Conservation (phyloP, 1,140 invertebrate genomes). For the Aphaenogaster floridana region DNA sequence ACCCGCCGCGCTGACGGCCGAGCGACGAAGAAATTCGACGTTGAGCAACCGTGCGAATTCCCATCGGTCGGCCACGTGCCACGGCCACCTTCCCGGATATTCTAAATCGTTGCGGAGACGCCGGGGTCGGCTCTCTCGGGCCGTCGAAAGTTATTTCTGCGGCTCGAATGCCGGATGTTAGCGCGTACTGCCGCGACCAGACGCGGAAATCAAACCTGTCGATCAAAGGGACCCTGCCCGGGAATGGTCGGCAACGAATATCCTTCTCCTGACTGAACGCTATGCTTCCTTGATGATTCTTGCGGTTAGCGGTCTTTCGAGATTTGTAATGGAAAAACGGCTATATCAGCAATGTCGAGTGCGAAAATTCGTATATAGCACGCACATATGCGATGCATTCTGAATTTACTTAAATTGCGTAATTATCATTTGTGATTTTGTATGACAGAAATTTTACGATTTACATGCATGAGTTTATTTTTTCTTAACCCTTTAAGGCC, state of each 20-base stretch:
- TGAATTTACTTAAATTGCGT: not conserved
- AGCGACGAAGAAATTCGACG: constrained; percentile 19
- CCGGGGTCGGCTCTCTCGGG: not conserved
- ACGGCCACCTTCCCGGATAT: constrained; percentile 45
- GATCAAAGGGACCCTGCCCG: constrained; percentile 22
- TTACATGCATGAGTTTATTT: not conserved
- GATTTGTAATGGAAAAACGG: not conserved
- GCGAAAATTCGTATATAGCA: not conserved
- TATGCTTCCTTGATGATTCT: constrained; percentile 10
- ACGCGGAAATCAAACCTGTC: constrained; percentile 61
- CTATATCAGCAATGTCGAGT: not conserved
- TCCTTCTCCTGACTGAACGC: constrained; percentile 3
- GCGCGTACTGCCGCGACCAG: constrained; percentile 26
- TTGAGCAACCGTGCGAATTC: constrained; percentile 38
- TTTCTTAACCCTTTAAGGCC: not conserved
- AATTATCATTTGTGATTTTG: not conserved
- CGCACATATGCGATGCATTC: not conserved
- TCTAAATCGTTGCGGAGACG: constrained; percentile 50
- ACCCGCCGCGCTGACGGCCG: constrained; percentile 25
- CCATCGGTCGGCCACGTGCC: constrained; percentile 55
- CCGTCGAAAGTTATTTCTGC: constrained; percentile 49
- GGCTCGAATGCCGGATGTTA: constrained; percentile 44
- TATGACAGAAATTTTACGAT: not conserved
- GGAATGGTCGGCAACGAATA: constrained; percentile 23
- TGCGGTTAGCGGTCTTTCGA: not conserved